Conservation (phyloP, 2,113 vertebrate species). For the Notechis scutatus region DNA sequence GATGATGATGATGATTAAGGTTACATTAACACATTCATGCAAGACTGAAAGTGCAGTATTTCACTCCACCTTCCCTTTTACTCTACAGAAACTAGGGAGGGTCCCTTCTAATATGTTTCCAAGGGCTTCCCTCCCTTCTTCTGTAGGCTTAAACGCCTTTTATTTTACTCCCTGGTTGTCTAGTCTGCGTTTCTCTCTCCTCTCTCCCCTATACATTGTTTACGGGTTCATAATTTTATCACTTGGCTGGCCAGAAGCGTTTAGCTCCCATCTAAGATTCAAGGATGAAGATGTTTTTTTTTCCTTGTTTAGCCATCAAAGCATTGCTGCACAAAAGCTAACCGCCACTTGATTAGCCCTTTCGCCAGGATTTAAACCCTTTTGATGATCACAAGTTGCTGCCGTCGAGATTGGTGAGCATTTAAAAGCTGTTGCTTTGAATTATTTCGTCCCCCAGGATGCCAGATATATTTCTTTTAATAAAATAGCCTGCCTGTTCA, state of each 20-base stretch:
- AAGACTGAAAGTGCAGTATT: too few relatives aligned
- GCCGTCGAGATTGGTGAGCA: conserved; percentile 38
- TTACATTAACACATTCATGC: too few relatives aligned
- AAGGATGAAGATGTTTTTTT: not conserved
- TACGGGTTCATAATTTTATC: conserved; percentile 27
- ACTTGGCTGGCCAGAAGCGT: not conserved
- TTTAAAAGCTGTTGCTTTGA: conserved; percentile 46
- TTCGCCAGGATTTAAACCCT: conserved; percentile 46
- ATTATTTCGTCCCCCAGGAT: conserved; percentile 43
- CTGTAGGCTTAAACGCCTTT: not conserved
- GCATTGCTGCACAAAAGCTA: conserved; percentile 52
- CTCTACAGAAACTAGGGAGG: not conserved
- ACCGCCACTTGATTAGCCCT: conserved; percentile 47
- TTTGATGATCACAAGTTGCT: conserved; percentile 41
- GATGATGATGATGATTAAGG: too few relatives aligned
- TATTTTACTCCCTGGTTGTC: not conserved
- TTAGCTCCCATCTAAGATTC: conserved; percentile 37
- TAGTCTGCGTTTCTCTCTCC: not conserved
- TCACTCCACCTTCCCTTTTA: not conserved
- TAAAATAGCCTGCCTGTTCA: conserved; percentile 22
- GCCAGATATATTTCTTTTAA: conserved; percentile 29
- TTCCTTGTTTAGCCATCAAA: conserved; percentile 54
- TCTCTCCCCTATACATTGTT: not conserved
- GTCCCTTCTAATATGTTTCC: not conserved
- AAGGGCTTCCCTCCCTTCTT: not conserved